These are phyloP conservation scores for Taphrorychus bicolor DNA, from an alignment of 2,888 invertebrate genomes.

Conservation along the genomic window DNA sequence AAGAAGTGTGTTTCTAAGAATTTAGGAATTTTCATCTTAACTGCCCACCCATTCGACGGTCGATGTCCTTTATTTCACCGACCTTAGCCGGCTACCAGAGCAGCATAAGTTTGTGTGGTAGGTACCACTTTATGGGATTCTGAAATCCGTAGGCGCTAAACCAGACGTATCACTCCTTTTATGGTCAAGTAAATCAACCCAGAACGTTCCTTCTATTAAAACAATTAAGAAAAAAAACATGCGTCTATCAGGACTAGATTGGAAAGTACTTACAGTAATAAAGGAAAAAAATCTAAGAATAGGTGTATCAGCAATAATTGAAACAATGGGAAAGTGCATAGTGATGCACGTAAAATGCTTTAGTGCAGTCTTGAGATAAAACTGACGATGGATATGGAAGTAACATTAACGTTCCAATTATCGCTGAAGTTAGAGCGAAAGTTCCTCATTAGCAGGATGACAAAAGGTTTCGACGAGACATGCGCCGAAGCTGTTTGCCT, in stretches of 20 bases:
- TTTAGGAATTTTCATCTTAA: background rate
- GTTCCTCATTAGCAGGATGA: background rate
- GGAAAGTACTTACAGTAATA: background rate
- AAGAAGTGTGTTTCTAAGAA: background rate
- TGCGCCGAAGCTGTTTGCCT: background rate
- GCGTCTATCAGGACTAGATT: background rate
- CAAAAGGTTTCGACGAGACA: background rate
- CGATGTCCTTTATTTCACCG: background rate
- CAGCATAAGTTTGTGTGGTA: background rate
- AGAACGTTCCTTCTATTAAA: background rate
- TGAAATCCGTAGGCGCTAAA: background rate
- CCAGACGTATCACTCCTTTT: background rate
- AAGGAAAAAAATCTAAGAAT: no score
- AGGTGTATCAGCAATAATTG: background rate
- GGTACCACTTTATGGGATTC: background rate
- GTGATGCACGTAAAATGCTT: background rate
- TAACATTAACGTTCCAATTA: constrained; percentile 1
- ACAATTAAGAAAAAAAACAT: background rate
- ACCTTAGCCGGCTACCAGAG: background rate
- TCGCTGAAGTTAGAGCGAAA: background rate
- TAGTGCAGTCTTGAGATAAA: constrained; percentile 1
- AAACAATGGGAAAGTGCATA: background rate
- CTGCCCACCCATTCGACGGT: background rate
- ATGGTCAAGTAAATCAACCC: background rate
- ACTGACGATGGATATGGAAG: background rate